Evolutionary conservation across 2,888 invertebrate species (phyloP).

Genomic region (Stegana nigrithorax): DNA sequence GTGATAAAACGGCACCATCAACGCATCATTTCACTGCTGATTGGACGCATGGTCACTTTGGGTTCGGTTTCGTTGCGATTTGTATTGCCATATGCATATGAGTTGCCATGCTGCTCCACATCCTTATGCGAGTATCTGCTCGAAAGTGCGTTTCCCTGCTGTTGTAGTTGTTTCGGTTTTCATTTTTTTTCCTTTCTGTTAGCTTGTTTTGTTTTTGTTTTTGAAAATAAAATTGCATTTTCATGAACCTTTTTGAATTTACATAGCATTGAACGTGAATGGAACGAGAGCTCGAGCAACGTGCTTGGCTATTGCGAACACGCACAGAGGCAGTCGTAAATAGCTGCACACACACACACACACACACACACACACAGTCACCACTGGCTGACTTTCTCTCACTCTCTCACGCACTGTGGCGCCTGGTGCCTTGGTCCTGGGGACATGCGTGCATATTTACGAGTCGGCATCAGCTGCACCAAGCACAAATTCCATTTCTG

Average conservation of each 20-base stretch:
- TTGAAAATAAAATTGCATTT: conserved; percentile 67
- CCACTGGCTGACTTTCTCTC: neutral
- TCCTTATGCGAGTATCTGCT: no score
- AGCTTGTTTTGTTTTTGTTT: conserved; percentile 18
- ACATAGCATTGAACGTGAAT: conserved; percentile 56
- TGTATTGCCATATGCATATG: neutral
- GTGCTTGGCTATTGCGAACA: neutral
- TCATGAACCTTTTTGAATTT: conserved; percentile 64
- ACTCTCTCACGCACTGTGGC: conserved; percentile 27
- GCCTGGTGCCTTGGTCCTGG: no score
- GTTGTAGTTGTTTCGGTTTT: no score
- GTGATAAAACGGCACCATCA: conserved; percentile 13
- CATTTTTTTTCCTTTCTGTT: no score
- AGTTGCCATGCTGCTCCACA: neutral
- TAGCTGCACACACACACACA: neutral
- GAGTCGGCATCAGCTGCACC: conserved; percentile 61
- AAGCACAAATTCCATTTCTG: conserved; percentile 53
- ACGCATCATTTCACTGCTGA: conserved; percentile 57
- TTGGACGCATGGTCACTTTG: conserved; percentile 33
- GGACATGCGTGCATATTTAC: conserved; percentile 62
- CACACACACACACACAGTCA: neutral
- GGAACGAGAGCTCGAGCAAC: neutral
- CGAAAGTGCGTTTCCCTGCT: conserved; percentile 20
- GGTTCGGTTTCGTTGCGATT: neutral
- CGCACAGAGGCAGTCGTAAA: neutral